A percentile compares a stretch with the other conserved stretches of the same genome.
Conservation (phyloP, 2,113 vertebrate genomes). For the Colinus virginianus region DNA sequence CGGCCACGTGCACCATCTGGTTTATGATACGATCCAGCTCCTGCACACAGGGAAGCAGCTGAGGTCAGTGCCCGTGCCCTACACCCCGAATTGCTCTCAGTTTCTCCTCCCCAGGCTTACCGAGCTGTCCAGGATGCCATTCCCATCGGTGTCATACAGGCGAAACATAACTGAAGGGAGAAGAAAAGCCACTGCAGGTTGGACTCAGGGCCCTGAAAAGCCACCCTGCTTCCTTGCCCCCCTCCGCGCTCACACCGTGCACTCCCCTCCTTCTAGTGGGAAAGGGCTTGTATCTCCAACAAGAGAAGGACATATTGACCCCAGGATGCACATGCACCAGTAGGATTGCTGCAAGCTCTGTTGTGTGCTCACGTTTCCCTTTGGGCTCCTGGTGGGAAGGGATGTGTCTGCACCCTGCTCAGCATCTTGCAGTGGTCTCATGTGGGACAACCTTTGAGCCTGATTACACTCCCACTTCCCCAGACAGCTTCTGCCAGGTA, state of each 20-base stretch:
- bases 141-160: conserved; percentile 93
- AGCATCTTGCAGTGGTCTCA: background rate
- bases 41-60: conserved; percentile 12
- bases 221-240: background rate
- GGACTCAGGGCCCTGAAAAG: background rate
- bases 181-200: background rate
- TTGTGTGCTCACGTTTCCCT: background rate
- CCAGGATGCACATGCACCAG: too few species aligned
- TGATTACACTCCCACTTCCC: background rate
- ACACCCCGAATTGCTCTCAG: rapidly evolving
- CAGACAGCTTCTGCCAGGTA: background rate
- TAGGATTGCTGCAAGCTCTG: background rate
- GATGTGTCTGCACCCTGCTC: background rate
- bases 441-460: background rate
- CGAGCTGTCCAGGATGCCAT: conserved; percentile 91
- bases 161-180: conserved; percentile 92
- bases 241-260: background rate
- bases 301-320: background rate
- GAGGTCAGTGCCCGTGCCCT: background rate
- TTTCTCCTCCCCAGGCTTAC: conserved; percentile 72
- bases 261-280: background rate
- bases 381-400: background rate
- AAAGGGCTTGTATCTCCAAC: background rate
- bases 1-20: conserved; percentile 95
- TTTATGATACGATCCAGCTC: conserved; percentile 93